Percentiles rank a stretch among this genome's conserved stretches.
These are phyloP conservation scores for Cavia aperea DNA, from an alignment of 2,113 vertebrate species.

Conservation along the genomic window DNA sequence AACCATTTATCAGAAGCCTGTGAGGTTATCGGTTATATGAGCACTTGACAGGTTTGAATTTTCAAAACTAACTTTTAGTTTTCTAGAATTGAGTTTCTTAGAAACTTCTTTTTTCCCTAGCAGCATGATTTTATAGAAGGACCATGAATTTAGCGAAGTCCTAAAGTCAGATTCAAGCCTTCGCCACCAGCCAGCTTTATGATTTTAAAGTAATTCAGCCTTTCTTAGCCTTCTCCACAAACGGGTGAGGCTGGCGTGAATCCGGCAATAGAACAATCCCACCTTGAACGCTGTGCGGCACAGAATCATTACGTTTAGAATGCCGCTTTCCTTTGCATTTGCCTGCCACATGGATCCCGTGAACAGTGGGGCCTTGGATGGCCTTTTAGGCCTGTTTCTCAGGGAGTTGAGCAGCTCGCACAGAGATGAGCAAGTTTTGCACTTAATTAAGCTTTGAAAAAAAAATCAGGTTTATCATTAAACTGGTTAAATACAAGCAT, in stretches of 20 bases:
- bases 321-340: background rate
- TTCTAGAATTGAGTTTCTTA: too few relatives aligned
- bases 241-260: background rate
- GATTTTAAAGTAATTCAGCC: background rate
- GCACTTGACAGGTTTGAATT: background rate
- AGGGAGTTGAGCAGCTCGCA: background rate
- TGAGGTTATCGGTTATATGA: background rate
- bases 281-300: background rate
- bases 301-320: background rate
- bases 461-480: background rate
- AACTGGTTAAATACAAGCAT: background rate
- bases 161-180: background rate
- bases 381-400: background rate
- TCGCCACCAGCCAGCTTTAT: background rate
- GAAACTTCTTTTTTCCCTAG: background rate
- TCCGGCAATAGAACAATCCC: background rate
- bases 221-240: background rate
- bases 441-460: background rate
- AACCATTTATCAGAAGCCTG: background rate
- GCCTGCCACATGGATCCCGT: background rate
- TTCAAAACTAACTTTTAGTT: background rate
- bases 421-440: background rate
- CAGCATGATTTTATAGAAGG: background rate
- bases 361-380: background rate
- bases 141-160: background rate